Percentiles rank a stretch among this genome's conserved stretches.
Conservation (phyloP, 2,888 invertebrate species). For the Caenorhabditis sinica region DNA sequence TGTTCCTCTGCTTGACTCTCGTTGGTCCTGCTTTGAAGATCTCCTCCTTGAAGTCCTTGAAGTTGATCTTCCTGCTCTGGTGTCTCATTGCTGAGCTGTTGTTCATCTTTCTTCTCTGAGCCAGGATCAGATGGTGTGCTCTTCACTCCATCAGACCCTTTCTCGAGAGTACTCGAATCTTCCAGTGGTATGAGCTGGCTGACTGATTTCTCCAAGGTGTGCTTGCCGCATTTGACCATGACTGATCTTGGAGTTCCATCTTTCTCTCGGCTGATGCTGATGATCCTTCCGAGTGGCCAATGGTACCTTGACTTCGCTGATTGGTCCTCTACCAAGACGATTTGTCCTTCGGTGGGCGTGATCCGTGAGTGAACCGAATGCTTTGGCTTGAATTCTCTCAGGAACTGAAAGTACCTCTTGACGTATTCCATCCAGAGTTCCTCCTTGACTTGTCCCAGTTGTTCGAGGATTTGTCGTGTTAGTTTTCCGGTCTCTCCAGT, state of each 20-base stretch:
- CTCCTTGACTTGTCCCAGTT: not conserved
- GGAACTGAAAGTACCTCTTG: not conserved
- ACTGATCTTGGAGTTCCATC: not conserved
- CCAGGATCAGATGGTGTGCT: no score
- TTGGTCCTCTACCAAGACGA: not conserved
- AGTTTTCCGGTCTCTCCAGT: not conserved
- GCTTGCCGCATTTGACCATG: not conserved
- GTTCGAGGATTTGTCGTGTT: not conserved
- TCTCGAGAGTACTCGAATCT: not conserved
- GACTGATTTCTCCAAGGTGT: not conserved
- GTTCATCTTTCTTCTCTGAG: not conserved
- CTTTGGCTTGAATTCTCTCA: not conserved
- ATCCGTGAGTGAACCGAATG: no score
- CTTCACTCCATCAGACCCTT: no score
- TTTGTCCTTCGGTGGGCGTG: not conserved
- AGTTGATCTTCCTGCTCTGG: not conserved
- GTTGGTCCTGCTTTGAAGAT: no score
- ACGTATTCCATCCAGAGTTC: not conserved
- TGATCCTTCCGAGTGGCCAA: not conserved
- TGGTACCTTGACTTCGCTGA: not conserved
- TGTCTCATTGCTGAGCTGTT: not conserved
- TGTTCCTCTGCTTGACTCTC: no score
- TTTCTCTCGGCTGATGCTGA: not conserved
- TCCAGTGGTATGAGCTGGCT: slow-evolving; percentile 3
- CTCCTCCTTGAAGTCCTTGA: not conserved